Conservation (phyloP, 1,140 invertebrate genomes). For the Ericerus pela region DNA sequence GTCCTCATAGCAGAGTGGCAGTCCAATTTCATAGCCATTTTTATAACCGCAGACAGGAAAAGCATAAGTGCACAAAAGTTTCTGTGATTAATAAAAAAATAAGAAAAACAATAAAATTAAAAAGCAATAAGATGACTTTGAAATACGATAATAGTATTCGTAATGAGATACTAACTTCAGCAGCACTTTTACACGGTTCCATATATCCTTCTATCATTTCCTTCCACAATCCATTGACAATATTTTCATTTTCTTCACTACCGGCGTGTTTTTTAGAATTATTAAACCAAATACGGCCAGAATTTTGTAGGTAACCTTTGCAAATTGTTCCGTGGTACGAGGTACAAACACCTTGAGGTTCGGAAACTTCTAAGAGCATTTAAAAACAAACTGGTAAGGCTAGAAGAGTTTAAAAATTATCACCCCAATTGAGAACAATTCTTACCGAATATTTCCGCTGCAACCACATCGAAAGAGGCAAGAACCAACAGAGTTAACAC, state of each 20-base stretch:
- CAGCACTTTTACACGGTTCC: conserved; percentile 67
- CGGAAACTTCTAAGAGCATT: not conserved
- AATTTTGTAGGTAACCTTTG: conserved; percentile 54
- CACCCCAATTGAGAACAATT: not conserved
- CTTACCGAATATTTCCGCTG: not conserved
- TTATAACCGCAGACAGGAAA: conserved; percentile 70
- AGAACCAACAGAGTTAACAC: not conserved
- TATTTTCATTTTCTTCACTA: conserved; percentile 68
- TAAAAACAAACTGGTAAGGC: not conserved
- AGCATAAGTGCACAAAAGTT: conserved; percentile 77
- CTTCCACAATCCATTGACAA: conserved; percentile 63
- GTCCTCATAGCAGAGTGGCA: conserved; percentile 79
- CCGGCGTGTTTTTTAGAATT: conserved; percentile 45
- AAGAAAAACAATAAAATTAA: not conserved
- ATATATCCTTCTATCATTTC: conserved; percentile 63
- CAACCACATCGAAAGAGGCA: not conserved
- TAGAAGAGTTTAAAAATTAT: not conserved
- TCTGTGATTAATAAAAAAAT: conserved; percentile 33
- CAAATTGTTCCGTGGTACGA: conserved; percentile 80
- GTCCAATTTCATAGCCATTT: conserved; percentile 35
- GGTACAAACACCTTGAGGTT: conserved; percentile 52
- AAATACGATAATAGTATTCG: not conserved
- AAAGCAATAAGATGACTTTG: not conserved
- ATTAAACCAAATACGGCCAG: conserved; percentile 69
- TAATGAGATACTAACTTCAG: conserved; percentile 43